Evolutionary conservation across 2,888 invertebrate genomes (phyloP).

Genomic region (Melinaea marsaeus): DNA sequence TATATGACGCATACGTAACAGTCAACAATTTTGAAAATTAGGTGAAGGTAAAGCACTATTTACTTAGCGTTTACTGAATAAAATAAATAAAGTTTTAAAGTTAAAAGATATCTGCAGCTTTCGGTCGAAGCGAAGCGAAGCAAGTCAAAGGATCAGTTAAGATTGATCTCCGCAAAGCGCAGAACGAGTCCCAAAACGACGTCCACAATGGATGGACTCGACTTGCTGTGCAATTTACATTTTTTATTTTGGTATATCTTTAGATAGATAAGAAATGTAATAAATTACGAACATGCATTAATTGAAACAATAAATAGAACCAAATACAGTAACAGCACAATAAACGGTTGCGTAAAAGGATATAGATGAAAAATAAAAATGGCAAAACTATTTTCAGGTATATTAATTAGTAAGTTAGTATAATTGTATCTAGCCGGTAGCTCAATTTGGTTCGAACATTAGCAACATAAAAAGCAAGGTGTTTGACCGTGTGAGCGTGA

Average conservation of each 20-base stretch:
- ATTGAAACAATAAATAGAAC: too few species aligned
- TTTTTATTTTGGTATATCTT: not conserved
- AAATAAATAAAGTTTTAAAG: too few species aligned
- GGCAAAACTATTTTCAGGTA: not conserved
- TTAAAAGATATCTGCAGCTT: not conserved
- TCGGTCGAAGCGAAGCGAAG: not conserved
- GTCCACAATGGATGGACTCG: constrained; percentile 1
- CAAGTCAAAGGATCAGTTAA: not conserved
- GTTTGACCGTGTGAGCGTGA: constrained; percentile 51
- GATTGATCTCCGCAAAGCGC: not conserved
- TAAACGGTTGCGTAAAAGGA: too few species aligned
- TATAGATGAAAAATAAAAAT: not conserved
- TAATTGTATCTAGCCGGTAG: not conserved
- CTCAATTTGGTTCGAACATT: constrained; percentile 8
- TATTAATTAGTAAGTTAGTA: not conserved
- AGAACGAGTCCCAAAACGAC: not conserved
- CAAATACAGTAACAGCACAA: too few species aligned
- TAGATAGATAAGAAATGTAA: not conserved
- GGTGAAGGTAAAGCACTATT: too few species aligned
- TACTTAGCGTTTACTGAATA: too few species aligned
- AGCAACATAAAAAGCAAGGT: constrained; percentile 31
- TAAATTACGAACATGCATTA: too few species aligned
- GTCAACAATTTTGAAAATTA: too few species aligned
- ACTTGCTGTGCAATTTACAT: constrained; percentile 3
- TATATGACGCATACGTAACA: too few species aligned